Base-by-base conservation (phyloP, 2,797 vertebrate species). In the Sciurus vulgaris region DNA sequence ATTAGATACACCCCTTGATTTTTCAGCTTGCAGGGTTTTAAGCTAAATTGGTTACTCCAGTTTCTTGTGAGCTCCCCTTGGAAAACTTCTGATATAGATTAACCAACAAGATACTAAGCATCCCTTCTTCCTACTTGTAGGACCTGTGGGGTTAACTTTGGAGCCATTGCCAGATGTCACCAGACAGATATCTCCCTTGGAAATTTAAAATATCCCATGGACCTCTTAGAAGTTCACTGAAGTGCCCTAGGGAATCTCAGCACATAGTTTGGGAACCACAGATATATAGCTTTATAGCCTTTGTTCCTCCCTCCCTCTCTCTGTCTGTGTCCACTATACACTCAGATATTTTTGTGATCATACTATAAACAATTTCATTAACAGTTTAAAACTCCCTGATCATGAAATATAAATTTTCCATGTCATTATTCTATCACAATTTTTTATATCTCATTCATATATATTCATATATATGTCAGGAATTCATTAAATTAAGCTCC, bases 21-120 rank as follows among this genome's bases (percentile, higher is more conserved):
- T 95, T 91, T 94, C 61, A 78, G 51, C 78, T 86, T 73, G 74
- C 33, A 73, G 3, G 5, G n/a, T 63, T 96, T 90, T 89, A 76
- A 91, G 77, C 14, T 91, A 93, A 89, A 91, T 76, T 56, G 74
- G 30, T 24, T 78, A 38, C 24, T 85, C 69, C 30, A 33, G 28
- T 90, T 81, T 90, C 44, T 41, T 91, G 20, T 41, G 56, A 73
- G 38, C 93, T 97, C 61, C 7, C 51, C 41, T 56, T 56, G 17
- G n/a, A 93, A 67, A 96, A 91, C 10, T 79, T 91, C 56, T 89
- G 41, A 83, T 81, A 30, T 38, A 90, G 86, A 74, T 91, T 63
- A 96, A 65, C 79, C 70, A 14, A 87, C 63, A 86, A 96, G 56
- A 90, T 94, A 93, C 28, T 20, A 94, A 94, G 49, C 13, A 47